Percentiles rank a stretch among this genome's conserved stretches.
Evolutionary conservation across 2,113 vertebrate genomes (phyloP).

Genomic region (Chroicocephalus ridibundus): DNA sequence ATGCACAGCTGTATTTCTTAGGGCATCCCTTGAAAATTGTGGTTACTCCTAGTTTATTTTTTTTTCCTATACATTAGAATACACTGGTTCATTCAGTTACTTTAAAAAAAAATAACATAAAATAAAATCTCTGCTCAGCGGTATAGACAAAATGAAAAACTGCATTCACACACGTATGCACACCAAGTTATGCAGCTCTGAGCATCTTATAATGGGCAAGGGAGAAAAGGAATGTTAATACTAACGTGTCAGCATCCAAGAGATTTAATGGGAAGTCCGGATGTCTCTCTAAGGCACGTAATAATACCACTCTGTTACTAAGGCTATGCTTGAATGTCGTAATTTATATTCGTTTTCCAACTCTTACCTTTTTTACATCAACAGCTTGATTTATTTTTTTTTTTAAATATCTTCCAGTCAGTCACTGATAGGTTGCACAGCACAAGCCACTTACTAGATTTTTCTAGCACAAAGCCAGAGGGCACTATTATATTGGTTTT

Average conservation of each 20-base stretch:
- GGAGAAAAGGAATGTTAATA: not conserved
- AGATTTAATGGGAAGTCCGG: not conserved
- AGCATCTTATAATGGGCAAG: not conserved
- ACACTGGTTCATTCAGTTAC: not conserved
- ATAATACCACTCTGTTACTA: not conserved
- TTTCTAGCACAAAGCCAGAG: constrained; percentile 46
- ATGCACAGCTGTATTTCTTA: not conserved
- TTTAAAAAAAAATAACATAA: not conserved
- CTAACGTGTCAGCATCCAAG: not conserved
- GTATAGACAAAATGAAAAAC: not conserved
- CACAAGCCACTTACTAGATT: not conserved
- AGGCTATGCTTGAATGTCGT: not conserved
- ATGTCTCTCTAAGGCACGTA: not conserved
- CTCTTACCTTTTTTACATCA: not conserved
- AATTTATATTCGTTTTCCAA: not conserved
- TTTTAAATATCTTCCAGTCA: not conserved
- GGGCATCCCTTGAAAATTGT: not conserved
- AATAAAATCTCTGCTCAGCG: not conserved
- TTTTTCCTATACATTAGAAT: not conserved
- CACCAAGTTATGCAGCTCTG: not conserved
- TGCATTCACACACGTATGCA: not conserved
- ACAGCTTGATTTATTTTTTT: not conserved
- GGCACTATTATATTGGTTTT: constrained; percentile 3
- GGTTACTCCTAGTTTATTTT: not conserved
- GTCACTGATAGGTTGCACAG: not conserved